Evolutionary conservation across 2,797 vertebrate genomes (phyloP).

Genomic region (Galaxias olidus): DNA sequence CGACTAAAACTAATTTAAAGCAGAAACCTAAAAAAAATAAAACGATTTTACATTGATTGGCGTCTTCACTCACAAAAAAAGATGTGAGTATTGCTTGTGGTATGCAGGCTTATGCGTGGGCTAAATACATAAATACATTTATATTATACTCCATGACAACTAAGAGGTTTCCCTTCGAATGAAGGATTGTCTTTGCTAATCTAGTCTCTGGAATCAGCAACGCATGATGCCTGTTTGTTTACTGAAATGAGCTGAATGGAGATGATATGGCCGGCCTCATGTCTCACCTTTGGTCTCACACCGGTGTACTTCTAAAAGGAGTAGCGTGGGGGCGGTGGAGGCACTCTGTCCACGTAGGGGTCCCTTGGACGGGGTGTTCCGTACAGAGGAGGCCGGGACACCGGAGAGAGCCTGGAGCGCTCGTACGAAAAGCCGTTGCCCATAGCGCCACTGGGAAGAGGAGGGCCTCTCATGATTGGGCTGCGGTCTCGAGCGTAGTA

Average conservation of each 20-base stretch:
- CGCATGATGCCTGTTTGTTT: background rate
- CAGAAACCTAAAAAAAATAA: slow-evolving; percentile 16
- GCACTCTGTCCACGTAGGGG: slow-evolving; percentile 76
- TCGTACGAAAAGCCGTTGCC: slow-evolving; percentile 91
- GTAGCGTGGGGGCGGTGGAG: slow-evolving; percentile 67
- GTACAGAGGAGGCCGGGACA: slow-evolving; percentile 82
- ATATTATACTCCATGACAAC: too few species aligned
- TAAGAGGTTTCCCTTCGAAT: too few species aligned
- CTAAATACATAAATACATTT: too few species aligned
- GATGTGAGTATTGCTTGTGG: too few species aligned
- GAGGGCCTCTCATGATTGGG: slow-evolving; percentile 83
- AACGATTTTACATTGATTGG: slow-evolving; percentile 17
- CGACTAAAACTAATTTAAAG: slow-evolving; percentile 43
- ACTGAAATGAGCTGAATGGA: background rate
- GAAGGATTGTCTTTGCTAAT: too few species aligned
- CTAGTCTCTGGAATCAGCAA: background rate
- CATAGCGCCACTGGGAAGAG: slow-evolving; percentile 57
- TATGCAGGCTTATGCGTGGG: too few species aligned
- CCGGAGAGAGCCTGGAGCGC: slow-evolving; percentile 85
- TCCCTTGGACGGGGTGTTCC: slow-evolving; percentile 80
- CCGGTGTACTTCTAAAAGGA: slow-evolving; percentile 63
- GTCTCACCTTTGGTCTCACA: slow-evolving; percentile 68
- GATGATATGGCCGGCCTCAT: slow-evolving; percentile 16
- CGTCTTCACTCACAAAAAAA: too few species aligned
- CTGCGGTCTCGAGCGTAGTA: slow-evolving; percentile 88